Evolutionary conservation across 2,888 invertebrate species (phyloP), one percentile per base, ranked within the genome.

Genomic region (Oscheius sp.): DNA sequence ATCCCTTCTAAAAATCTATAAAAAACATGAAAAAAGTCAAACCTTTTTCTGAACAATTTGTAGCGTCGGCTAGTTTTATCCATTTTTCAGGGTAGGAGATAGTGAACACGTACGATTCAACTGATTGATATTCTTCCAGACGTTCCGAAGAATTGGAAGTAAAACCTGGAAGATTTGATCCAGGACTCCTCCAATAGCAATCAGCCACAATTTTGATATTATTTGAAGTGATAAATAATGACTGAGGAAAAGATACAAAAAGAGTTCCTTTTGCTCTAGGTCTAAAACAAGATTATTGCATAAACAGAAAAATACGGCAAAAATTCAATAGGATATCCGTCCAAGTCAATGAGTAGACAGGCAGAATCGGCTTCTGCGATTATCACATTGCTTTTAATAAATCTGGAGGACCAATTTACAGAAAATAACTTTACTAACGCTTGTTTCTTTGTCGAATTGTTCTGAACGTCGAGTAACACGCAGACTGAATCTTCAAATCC

Each of bases 181-280:
- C n/a, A n/a, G n/a, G n/a, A n/a, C n/a, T n/a, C 20, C 25, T 61
- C 61, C 61, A 61, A 6, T n/a, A n/a, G 27, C 42, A 61, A 27
- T 61, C 27, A 1, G 45, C 6, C 6, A 61, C 29, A n/a, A 45
- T 10, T 12, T 45, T 39, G 29, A 45, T 20, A 8, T 8, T n/a
- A n/a, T 12, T 27, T 15, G 27, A 15, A n/a, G 25, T 25, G 20
- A 61, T 61, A 10, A 61, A 42, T 6, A 61, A 15, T 8, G 17
- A 25, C 27, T 45, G 45, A 12, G 61, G 61, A 17, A 45, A 45
- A n/a, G 45, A 48, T 17, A 48, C 3, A 23, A 48, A 12, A 12
- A 48, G 25, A 48, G 23, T 20, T 20, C 48, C 48, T 12, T 25
- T 20, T 48, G 4, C 12, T 12, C 25, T 20, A 4, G 23, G 20